Evolutionary conservation across 1,140 invertebrate species (phyloP), one percentile per base, ranked within the genome.

Genomic region (Saccostrea glomerata): DNA sequence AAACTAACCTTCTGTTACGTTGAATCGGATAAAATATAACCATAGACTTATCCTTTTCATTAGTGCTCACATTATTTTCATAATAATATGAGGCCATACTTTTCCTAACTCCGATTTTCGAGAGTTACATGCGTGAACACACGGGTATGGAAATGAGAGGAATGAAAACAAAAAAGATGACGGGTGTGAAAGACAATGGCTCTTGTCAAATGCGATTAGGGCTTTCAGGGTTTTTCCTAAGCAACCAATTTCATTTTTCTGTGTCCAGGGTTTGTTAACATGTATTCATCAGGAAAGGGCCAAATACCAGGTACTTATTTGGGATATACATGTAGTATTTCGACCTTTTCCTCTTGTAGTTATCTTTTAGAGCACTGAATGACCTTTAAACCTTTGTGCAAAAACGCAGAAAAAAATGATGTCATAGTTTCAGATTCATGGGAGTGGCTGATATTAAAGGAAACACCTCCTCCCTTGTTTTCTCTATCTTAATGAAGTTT

Each of bases 101-200:
- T 77, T 77, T 77, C 70, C 15, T 77, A 77, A 77, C 70, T 77
- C 70, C 70, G 70, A 77, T 77, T 30, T 77, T 36, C 70, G 70
- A 77, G 70, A 77, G 70, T 36, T 77, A 77, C 70, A 77, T 25
- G 30, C 30, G 70, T 77, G 70, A 77, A 30, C 13, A 40, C 70
- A 36, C 7, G 70, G 70, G 30, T 77, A 77, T 77, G 70, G 11
- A 77, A 77, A 77, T 63, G 13, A 63, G 58, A 63, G 58, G 58
- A 63, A 63, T 63, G 58, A n/a, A 20, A 47, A 20, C 13, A 63
- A 63, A 63, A 63, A 17, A 25, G 23, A 77, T 30, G 12, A 17
- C 70, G 11, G 70, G 25, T 77, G 23, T 77, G 36, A 30, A 4
- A 36, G 70, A 77, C 23, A 77, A 9, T 63, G 58, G 17, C n/a